Conservation (phyloP, 2,113 vertebrate species). For the Pachyramphus minor region DNA sequence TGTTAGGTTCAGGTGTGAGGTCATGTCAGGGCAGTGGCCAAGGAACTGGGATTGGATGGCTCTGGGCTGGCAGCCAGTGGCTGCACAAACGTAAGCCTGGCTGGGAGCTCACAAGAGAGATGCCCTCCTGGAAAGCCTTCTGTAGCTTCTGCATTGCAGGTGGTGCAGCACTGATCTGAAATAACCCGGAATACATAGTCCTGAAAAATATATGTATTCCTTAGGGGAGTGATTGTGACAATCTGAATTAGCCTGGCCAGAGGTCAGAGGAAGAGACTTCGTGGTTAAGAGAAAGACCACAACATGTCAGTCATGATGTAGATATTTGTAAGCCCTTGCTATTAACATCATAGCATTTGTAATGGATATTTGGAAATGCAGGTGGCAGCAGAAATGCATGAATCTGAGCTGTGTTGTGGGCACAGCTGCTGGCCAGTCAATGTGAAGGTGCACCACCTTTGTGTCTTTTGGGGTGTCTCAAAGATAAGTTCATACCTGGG, state of each 20-base stretch:
- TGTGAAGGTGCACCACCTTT: not conserved
- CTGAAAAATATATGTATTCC: not conserved
- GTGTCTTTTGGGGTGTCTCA: not conserved
- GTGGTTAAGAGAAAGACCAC: not conserved
- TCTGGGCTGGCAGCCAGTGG: not conserved
- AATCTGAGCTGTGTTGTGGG: not conserved
- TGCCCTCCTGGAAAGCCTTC: not conserved
- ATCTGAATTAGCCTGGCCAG: not conserved
- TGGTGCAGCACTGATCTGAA: not conserved
- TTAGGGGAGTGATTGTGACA: not conserved
- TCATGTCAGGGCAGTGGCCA: not conserved
- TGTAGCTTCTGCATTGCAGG: not conserved
- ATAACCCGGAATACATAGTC: not conserved
- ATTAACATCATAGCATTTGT: not conserved
- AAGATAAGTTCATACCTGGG: not conserved
- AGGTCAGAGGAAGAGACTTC: not conserved
- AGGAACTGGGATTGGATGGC: fast-evolving
- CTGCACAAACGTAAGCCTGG: not conserved
- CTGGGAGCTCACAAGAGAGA: not conserved
- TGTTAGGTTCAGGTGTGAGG: not conserved
- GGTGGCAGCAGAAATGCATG: not conserved
- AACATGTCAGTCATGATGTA: not conserved
- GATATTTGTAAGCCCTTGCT: not conserved
- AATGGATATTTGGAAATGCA: not conserved
- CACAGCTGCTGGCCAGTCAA: not conserved